These are phyloP conservation scores for Mus caroli DNA, from an alignment of 2,797 vertebrate species.

Conservation along the genomic window DNA sequence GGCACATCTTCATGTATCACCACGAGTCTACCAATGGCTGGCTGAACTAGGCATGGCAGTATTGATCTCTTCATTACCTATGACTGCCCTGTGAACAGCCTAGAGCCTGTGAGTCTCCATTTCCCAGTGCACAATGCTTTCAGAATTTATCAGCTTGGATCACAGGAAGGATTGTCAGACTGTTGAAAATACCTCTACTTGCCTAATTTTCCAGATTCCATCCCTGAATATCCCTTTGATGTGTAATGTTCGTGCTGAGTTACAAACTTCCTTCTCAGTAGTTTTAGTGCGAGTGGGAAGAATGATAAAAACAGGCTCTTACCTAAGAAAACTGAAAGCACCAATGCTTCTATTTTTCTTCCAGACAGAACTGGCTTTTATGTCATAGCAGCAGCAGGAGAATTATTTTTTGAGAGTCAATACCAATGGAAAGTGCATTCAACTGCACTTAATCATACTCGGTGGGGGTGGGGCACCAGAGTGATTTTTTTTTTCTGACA, in stretches of 20 bases:
- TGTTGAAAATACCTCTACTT: not conserved
- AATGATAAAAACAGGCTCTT: slow-evolving; percentile 46
- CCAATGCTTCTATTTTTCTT: slow-evolving; percentile 69
- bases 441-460: slow-evolving; percentile 49
- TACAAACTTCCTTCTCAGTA: slow-evolving; percentile 26
- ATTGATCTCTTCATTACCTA: not conserved
- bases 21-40: not conserved
- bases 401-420: slow-evolving; percentile 69
- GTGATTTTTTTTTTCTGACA: not conserved
- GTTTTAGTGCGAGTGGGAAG: not conserved
- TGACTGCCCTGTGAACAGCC: not conserved
- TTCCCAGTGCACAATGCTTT: not conserved
- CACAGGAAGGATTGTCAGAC: not conserved
- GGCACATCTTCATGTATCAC: not conserved
- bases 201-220: slow-evolving; percentile 10
- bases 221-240: slow-evolving; percentile 2
- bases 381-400: slow-evolving; percentile 45
- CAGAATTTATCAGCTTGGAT: not conserved
- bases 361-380: slow-evolving; percentile 63
- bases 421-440: slow-evolving; percentile 49
- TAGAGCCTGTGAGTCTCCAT: not conserved
- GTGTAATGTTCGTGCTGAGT: slow-evolving; percentile 1
- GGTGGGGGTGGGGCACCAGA: not conserved
- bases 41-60: not conserved
- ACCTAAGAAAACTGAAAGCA: slow-evolving; percentile 57